Evolutionary conservation across 2,888 invertebrate genomes (phyloP).

Genomic region (Magallana nippona): DNA sequence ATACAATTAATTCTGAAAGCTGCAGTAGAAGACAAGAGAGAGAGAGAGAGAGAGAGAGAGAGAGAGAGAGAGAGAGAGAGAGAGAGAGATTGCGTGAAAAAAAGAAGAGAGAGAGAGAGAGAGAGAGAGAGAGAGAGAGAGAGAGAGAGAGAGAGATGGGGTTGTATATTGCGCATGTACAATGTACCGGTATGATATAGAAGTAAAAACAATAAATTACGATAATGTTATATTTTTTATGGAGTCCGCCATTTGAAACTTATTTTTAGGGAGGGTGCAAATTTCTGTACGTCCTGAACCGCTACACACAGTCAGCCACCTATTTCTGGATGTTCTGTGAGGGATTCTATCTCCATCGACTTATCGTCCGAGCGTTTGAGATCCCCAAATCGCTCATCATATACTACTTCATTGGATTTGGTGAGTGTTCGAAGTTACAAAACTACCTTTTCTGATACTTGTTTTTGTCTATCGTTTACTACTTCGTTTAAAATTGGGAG

Average conservation of each 20-base stretch:
- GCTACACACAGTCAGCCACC: slow-evolving; percentile 73
- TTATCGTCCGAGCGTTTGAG: slow-evolving; percentile 77
- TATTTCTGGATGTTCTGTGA: slow-evolving; percentile 79
- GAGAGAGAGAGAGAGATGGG: neutral
- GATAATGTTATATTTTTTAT: no score
- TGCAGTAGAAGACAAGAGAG: no score
- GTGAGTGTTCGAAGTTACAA: slow-evolving; percentile 55
- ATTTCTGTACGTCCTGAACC: slow-evolving; percentile 71
- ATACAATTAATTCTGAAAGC: no score
- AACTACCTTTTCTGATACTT: no score
- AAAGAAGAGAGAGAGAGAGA: no score
- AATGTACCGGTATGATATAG: no score
- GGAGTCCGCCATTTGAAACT: no score
- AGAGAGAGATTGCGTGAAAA: no score
- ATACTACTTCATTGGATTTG: slow-evolving; percentile 75
- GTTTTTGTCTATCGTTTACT: slow-evolving; percentile 64
- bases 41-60: no score
- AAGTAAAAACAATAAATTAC: no score
- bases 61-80: no score
- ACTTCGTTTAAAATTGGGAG: slow-evolving; percentile 76
- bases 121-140: neutral
- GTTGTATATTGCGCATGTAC: neutral
- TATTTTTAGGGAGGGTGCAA: slow-evolving; percentile 72
- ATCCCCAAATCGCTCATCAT: slow-evolving; percentile 70
- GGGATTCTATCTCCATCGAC: slow-evolving; percentile 76